These are phyloP conservation scores for Zelostemma sp. DNA, from an alignment of 1,140 invertebrate genomes.

Conservation along the genomic window DNA sequence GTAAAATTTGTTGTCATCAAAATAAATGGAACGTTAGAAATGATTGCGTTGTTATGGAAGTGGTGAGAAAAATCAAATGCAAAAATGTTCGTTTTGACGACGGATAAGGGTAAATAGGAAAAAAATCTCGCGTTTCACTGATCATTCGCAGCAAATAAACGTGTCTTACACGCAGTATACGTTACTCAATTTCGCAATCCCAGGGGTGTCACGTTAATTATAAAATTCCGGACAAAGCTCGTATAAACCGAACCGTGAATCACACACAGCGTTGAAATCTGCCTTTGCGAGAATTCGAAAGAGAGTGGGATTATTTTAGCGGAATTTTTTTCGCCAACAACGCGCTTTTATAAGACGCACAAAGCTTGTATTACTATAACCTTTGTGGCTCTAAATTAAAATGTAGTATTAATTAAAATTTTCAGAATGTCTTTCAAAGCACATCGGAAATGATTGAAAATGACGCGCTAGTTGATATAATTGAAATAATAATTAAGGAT, in stretches of 20 bases:
- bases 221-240: constrained; percentile 45
- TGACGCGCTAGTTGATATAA: not conserved
- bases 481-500: not conserved
- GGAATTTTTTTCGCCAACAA: not conserved
- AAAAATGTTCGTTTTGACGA: too few relatives aligned
- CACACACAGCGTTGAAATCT: constrained; percentile 24
- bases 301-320: constrained; percentile 26
- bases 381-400: too few relatives aligned
- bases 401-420: constrained; percentile 1
- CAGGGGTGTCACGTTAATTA: constrained; percentile 48
- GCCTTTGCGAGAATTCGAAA: constrained; percentile 33
- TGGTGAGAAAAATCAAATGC: too few relatives aligned
- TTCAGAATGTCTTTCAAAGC: not conserved
- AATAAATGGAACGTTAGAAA: too few relatives aligned
- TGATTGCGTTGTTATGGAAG: too few relatives aligned
- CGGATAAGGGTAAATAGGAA: too few relatives aligned
- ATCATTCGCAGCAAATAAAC: constrained; percentile 30
- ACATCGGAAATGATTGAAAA: not conserved
- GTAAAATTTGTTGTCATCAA: too few relatives aligned
- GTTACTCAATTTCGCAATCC: constrained; percentile 41
- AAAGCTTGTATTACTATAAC: too few relatives aligned
- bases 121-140: constrained; percentile 32
- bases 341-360: not conserved
- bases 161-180: constrained; percentile 32
- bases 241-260: constrained; percentile 42